These are phyloP conservation scores for Protophormia terraenovae DNA, from an alignment of 2,888 invertebrate species.

Conservation along the genomic window DNA sequence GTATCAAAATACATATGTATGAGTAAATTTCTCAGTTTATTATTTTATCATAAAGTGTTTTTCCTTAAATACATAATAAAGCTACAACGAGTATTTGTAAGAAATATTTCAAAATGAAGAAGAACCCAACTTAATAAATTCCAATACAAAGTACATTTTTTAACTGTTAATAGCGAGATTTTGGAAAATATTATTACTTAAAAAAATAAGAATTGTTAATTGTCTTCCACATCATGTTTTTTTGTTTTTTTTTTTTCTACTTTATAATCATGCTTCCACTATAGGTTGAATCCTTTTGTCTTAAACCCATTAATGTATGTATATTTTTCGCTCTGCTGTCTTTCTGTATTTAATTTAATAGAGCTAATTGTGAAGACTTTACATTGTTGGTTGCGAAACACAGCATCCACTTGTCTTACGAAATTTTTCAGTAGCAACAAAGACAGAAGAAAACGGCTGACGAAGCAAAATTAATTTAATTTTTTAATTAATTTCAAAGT, in stretches of 20 bases:
- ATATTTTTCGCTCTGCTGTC: background rate
- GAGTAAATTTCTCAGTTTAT: background rate
- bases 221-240: background rate
- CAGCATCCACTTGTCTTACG: conserved; percentile 10
- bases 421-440: background rate
- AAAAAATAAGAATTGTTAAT: background rate
- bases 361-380: background rate
- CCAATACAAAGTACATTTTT: background rate
- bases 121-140: background rate
- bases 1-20: background rate
- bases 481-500: conserved; percentile 26
- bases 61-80: too few relatives aligned
- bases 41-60: conserved; percentile 2
- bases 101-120: background rate
- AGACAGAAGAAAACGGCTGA: background rate
- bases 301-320: background rate
- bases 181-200: background rate
- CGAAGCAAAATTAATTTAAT: conserved; percentile 12
- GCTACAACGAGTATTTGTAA: background rate
- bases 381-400: background rate
- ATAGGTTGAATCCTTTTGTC: background rate
- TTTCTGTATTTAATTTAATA: background rate
- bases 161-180: background rate
- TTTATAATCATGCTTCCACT: background rate
- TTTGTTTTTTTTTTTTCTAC: background rate